Conservation (phyloP, 1,140 invertebrate genomes). For the Lucilia cuprina region DNA sequence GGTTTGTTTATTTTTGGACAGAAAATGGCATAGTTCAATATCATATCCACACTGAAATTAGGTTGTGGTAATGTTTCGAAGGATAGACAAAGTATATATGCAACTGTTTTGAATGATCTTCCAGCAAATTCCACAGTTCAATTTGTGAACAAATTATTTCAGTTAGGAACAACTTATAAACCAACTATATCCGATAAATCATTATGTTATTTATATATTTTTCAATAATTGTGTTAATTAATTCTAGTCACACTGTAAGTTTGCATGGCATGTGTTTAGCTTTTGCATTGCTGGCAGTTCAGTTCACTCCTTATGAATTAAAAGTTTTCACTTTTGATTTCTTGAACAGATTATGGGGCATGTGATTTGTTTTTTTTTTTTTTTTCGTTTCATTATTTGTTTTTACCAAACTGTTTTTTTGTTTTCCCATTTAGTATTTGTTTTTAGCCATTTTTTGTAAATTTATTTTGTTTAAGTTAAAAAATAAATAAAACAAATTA, state of each 20-base stretch:
- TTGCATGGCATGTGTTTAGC: background rate
- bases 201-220: too few species aligned
- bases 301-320: slow-evolving; percentile 15
- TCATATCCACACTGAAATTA: too few species aligned
- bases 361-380: background rate
- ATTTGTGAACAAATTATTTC: too few species aligned
- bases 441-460: background rate
- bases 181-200: too few species aligned
- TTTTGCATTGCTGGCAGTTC: background rate
- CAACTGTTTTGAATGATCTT: too few species aligned
- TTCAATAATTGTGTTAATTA: background rate
- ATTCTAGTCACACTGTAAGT: background rate
- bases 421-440: background rate
- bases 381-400: background rate
- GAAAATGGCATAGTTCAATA: too few species aligned
- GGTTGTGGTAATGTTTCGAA: too few species aligned
- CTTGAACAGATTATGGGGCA: slow-evolving; percentile 19
- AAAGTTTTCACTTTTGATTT: slow-evolving; percentile 33
- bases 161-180: too few species aligned
- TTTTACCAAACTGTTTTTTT: background rate
- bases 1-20: too few species aligned
- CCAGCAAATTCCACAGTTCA: too few species aligned
- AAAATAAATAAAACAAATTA: background rate
- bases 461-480: background rate
- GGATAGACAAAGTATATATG: too few species aligned